phyloP scores from a whole-genome alignment of 2,113 vertebrate genomes.

The Numenius arquata region DNA sequence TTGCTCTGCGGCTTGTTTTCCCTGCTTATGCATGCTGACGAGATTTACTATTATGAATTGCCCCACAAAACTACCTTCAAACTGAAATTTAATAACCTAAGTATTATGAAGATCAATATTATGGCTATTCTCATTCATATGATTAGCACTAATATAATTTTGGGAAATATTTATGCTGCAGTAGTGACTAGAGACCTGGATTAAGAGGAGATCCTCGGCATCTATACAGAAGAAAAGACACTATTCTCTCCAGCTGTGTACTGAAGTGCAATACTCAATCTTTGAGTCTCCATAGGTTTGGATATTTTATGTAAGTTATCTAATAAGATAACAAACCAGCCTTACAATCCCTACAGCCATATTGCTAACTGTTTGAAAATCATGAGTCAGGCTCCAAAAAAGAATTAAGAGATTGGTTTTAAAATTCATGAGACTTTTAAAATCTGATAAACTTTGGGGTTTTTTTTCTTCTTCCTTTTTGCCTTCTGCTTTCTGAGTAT shows the following conservation, averaged over 20 bases:
- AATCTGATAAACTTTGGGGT: constrained; percentile 53
- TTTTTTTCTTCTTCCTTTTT: not conserved
- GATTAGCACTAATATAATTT: constrained; percentile 57
- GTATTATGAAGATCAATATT: constrained; percentile 62
- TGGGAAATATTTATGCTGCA: constrained; percentile 39
- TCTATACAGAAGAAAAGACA: not conserved
- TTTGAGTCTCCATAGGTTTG: not conserved
- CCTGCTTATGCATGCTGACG: constrained; percentile 31
- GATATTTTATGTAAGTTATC: constrained; percentile 55
- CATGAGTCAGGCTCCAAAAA: constrained; percentile 59
- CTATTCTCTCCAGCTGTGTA: not conserved
- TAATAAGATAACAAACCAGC: constrained; percentile 47
- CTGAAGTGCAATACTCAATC: constrained; percentile 1
- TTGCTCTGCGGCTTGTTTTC: constrained; percentile 43
- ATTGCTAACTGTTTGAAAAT: constrained; percentile 52
- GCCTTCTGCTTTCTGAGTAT: constrained; percentile 38
- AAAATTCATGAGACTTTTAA: constrained; percentile 65
- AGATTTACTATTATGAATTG: constrained; percentile 32
- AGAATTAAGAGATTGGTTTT: constrained; percentile 54
- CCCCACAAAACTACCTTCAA: constrained; percentile 50
- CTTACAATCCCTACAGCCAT: constrained; percentile 50
- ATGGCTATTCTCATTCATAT: constrained; percentile 50
- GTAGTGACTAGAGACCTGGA: constrained; percentile 32
- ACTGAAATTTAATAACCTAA: constrained; percentile 61
- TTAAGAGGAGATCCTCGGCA: not conserved